These are phyloP conservation scores for Azemiops feae DNA, from an alignment of 2,113 vertebrate species.

Conservation along the genomic window DNA sequence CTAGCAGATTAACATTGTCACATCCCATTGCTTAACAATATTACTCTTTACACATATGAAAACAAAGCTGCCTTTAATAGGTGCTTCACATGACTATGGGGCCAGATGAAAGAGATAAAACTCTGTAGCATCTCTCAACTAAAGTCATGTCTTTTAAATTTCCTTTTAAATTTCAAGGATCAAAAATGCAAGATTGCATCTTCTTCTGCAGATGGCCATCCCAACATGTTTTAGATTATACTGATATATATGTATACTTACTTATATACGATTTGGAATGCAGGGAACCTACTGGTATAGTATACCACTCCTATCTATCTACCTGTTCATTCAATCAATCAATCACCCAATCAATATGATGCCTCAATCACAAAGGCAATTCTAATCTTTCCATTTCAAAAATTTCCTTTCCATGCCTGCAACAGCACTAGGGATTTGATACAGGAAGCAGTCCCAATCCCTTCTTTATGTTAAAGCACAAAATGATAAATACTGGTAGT, in stretches of 20 bases:
- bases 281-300: too few species aligned
- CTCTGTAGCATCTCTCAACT: not conserved
- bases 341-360: too few species aligned
- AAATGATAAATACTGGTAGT: not conserved
- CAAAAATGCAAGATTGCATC: not conserved
- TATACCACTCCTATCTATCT: too few species aligned
- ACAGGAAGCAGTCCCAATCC: not conserved
- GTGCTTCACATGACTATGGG: not conserved
- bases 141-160: not conserved
- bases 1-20: not conserved
- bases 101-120: not conserved
- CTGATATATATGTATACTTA: not conserved
- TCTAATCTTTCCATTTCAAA: not conserved
- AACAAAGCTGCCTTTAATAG: not conserved
- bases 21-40: not conserved
- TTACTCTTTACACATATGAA: not conserved
- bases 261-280: not conserved
- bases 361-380: too few species aligned
- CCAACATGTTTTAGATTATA: not conserved
- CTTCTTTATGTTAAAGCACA: not conserved
- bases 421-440: not conserved
- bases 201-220: not conserved
- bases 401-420: not conserved
- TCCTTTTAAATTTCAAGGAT: not conserved
- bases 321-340: too few species aligned